Evolutionary conservation across 2,888 invertebrate species (phyloP), one percentile per base, ranked within the genome.

Genomic region (Drosophila paramelanica): DNA sequence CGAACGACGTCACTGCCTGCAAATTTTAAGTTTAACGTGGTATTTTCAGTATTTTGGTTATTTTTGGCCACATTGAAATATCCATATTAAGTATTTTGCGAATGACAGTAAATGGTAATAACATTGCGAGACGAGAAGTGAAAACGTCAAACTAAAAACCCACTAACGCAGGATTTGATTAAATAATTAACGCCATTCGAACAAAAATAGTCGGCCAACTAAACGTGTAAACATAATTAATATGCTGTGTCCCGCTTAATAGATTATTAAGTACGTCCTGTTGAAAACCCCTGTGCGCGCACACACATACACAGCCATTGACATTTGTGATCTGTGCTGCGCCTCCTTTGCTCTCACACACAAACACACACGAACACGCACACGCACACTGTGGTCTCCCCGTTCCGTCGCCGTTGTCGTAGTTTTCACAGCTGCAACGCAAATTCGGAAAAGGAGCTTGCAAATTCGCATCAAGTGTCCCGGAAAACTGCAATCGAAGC

Each of bases 381-480:
- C 42, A 23, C 43, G 47, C 41, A 69, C 51, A 46, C 50, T 67
- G 64, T 55, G 65, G 75, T 74, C 75, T 67, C 56, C 61, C 72
- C 69, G 57, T 67, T 67, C 43, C 57, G 66, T 58, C 77, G 67
- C 49, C 36, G 51, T 47, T 59, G 67, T 67, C 76, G 66, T 56
- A 69, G 65, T 80, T 79, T 77, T 74, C 80, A 72, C 83, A 83
- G 89, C 89, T 83, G 83, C 83, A 83, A 88, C 83, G 83, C 87
- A 83, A 82, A 83, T 80, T 77, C 64, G 61, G 65, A 70, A 82
- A 77, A 83, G 83, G 83, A 88, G 79, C 67, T 73, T 23, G 41
- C 55, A 51, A 66, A 58, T 59, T 69, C 49, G 39, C 56, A 50
- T 56, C 38, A 17, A 60, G 59, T 58, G 27, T 45, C 51, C 45